Conservation (phyloP, 2,888 invertebrate genomes). For the Tetramorium bicarinatum region DNA sequence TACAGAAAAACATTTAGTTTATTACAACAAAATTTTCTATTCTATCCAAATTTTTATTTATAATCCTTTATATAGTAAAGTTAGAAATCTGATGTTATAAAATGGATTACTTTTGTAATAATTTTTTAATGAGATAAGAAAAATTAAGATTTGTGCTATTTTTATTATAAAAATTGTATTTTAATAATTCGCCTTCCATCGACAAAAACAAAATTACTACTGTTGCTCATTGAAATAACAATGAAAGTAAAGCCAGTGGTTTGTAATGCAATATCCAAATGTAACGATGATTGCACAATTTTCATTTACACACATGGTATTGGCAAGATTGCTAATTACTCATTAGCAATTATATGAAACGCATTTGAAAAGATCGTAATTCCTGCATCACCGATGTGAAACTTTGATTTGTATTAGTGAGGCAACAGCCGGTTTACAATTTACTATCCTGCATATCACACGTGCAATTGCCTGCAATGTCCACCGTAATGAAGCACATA, state of each 20-base stretch:
- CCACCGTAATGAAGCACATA: constrained; percentile 40
- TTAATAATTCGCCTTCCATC: not conserved
- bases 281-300: constrained; percentile 54
- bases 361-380: constrained; percentile 19
- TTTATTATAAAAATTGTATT: not conserved
- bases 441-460: constrained; percentile 18
- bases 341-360: constrained; percentile 21
- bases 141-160: not conserved
- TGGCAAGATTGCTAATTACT: constrained; percentile 57
- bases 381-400: constrained; percentile 29
- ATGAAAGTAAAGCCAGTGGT: constrained; percentile 48
- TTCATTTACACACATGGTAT: constrained; percentile 21
- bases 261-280: not conserved
- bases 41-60: not conserved
- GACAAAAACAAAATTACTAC: not conserved
- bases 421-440: constrained; percentile 34
- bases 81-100: not conserved
- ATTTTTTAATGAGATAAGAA: not conserved
- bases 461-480: constrained; percentile 14
- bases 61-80: not conserved
- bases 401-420: constrained; percentile 18
- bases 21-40: not conserved
- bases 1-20: not conserved
- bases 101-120: not conserved
- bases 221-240: constrained; percentile 6